Base-by-base conservation (phyloP, 2,888 invertebrate genomes). In the Spicauda simplicius region DNA sequence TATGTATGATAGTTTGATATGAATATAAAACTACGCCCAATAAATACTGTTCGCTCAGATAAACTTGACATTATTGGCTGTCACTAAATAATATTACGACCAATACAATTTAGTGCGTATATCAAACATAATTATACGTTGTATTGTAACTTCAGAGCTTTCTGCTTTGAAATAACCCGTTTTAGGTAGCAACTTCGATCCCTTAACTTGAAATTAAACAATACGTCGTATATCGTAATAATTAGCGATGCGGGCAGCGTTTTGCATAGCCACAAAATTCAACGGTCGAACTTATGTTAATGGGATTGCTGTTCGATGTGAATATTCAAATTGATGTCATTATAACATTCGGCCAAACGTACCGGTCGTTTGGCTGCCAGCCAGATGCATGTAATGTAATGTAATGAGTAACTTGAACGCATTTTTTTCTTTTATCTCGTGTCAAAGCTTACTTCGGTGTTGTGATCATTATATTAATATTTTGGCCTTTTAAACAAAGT, bases 241-340 rank as follows among this genome's bases (percentile, higher is more conserved):
- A 91, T 91, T 90, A 91, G 88, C 85, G 86, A 84, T 85, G 83
- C 82, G 80, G 81, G 80, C 80, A 82, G 83, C 87, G 89, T 91
- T 77, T 91, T 89, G 87, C 88, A 89, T 84, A 81, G 85, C 85
- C 80, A 90, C 90, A 86, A 90, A 90, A 91, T 90, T 88, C 89
- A 91, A 91, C 91, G 88, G 91, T 83, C 90, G 86, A 90, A 91
- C 91, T 91, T 91, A 93, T 92, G 92, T 90, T 88, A 92, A 92
- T 93, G 86, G 82, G 85, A 86, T 90, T 82, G 88, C 88, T 85
- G 91, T 89, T 91, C 91, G 81, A 91, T 91, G 92, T 90, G 91
- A 92, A 92, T 93, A 93, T 93, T 93, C 91, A 92, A 92, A 92
- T 91, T 91, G 90, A 93, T 92, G 93, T 92, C 92, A 92, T 93